Evolutionary conservation across 2,113 vertebrate genomes (phyloP).

Genomic region (Ia io): DNA sequence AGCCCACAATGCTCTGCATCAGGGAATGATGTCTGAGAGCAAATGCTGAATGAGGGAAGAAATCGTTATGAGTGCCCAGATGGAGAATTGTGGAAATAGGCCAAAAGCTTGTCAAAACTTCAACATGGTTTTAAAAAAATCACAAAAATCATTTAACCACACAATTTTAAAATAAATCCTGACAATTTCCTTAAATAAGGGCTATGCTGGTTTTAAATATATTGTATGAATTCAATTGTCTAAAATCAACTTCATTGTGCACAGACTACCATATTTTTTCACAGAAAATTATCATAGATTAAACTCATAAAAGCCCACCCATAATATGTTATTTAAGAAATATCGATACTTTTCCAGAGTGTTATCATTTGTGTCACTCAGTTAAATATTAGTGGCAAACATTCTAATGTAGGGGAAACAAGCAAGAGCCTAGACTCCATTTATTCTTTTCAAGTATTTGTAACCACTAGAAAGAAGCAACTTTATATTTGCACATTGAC

Average conservation of each 20-base stretch:
- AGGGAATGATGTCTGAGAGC: neutral
- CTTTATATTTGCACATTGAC: slow-evolving; percentile 1
- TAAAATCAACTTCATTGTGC: neutral
- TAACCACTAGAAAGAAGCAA: slow-evolving; percentile 18
- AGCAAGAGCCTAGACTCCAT: neutral
- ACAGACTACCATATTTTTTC: neutral
- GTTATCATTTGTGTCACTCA: neutral
- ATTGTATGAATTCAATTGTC: neutral
- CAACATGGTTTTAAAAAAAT: slow-evolving; percentile 32
- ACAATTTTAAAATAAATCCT: slow-evolving; percentile 47
- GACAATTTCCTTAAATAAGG: slow-evolving; percentile 60
- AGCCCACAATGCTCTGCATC: neutral
- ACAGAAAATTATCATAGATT: neutral
- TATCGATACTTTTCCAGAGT: neutral
- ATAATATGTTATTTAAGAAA: neutral
- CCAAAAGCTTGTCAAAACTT: slow-evolving; percentile 65
- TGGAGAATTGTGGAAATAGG: slow-evolving; percentile 22
- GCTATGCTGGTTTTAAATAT: neutral
- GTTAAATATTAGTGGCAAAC: neutral
- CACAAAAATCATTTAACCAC: slow-evolving; percentile 43
- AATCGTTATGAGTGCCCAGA: neutral
- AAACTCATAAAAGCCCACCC: neutral
- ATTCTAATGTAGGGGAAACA: neutral
- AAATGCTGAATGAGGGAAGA: neutral
- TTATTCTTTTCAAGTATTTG: neutral